Evolutionary conservation across 2,113 vertebrate species (phyloP).

Genomic region (Gavia stellata): DNA sequence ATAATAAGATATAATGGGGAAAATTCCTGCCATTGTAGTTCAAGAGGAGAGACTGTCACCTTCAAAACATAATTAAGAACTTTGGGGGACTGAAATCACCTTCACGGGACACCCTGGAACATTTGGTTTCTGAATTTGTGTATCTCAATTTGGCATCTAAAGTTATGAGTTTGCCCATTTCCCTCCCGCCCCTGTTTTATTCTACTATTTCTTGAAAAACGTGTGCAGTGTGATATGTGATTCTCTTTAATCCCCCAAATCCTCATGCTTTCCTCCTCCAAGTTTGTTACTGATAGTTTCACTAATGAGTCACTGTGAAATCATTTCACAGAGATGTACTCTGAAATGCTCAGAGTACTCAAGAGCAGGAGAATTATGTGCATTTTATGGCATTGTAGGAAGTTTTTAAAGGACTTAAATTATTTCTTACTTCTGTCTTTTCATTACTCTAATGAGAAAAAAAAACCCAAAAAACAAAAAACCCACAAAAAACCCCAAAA

Average conservation of each 20-base stretch:
- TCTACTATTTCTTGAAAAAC: neutral
- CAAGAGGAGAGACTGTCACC: neutral
- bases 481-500: neutral
- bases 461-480: neutral
- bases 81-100: neutral
- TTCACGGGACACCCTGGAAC: neutral
- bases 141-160: neutral
- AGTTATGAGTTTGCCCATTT: neutral
- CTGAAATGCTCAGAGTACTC: neutral
- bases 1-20: neutral
- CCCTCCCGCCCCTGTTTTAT: neutral
- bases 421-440: neutral
- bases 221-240: neutral
- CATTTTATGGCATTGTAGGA: neutral
- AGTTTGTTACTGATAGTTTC: neutral
- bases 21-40: neutral
- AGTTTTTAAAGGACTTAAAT: neutral
- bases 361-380: neutral
- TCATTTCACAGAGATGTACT: neutral
- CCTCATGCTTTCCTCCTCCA: neutral
- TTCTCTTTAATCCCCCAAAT: neutral
- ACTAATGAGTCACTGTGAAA: neutral
- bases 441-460: neutral
- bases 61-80: neutral
- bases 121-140: neutral